A percentile compares a stretch with the other conserved stretches of the same genome.
Conservation (phyloP, 1,140 invertebrate species). For the Drosophila leontia region DNA sequence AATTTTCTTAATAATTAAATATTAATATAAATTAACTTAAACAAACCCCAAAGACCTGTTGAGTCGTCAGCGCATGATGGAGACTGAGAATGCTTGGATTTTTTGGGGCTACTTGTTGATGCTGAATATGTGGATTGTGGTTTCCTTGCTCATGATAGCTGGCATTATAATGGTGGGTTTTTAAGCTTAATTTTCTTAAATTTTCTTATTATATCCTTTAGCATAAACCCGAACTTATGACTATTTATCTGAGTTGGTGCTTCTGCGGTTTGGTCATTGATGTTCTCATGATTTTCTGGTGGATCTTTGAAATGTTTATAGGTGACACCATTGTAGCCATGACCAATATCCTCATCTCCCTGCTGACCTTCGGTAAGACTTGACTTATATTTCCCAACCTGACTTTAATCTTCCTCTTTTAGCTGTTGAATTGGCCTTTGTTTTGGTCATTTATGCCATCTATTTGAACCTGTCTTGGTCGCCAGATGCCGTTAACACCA, state of each 20-base stretch:
- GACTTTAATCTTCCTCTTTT: background rate
- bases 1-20: background rate
- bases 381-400: background rate
- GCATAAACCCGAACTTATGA: conserved; percentile 53
- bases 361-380: conserved; percentile 58
- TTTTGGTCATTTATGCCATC: conserved; percentile 58
- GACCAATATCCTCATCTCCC: conserved; percentile 66
- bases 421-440: conserved; percentile 64
- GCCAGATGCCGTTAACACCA: background rate
- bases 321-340: conserved; percentile 65
- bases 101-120: conserved; percentile 60
- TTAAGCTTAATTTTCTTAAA: background rate
- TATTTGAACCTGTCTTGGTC: conserved; percentile 29
- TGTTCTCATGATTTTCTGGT: conserved; percentile 50
- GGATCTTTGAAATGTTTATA: conserved; percentile 37
- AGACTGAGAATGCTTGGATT: conserved; percentile 24
- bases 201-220: background rate
- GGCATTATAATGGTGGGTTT: conserved; percentile 57
- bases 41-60: conserved; percentile 13
- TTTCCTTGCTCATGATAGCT: conserved; percentile 56
- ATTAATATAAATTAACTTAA: background rate
- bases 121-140: conserved; percentile 60
- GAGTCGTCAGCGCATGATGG: conserved; percentile 4
- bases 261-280: conserved; percentile 50
- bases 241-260: conserved; percentile 60